phyloP scores from a whole-genome alignment of 1,140 invertebrate genomes.

The Acromyrmex charruanus region DNA sequence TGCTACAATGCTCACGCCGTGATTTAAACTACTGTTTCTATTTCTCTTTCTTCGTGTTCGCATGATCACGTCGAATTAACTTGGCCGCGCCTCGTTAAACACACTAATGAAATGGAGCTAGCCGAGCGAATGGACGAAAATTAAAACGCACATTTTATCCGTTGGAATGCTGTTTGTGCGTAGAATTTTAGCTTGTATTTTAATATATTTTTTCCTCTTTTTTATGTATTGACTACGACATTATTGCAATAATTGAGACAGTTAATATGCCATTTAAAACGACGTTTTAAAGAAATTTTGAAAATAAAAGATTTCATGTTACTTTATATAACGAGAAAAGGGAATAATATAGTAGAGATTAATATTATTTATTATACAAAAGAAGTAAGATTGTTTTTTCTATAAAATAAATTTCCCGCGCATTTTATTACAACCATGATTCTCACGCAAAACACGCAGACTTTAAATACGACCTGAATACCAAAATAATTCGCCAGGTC shows the following conservation, averaged over 20 bases:
- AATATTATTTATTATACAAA: conserved; percentile 6
- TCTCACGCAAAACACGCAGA: neutral
- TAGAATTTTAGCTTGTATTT: neutral
- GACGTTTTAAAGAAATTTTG: neutral
- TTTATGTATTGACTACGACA: neutral
- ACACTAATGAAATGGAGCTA: conserved; percentile 10
- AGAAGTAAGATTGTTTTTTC: neutral
- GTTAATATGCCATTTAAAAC: neutral
- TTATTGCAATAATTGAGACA: neutral
- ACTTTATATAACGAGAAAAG: neutral
- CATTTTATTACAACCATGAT: conserved; percentile 5
- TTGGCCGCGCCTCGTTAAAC: neutral
- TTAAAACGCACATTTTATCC: conserved; percentile 10
- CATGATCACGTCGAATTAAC: conserved; percentile 49
- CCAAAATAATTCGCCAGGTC: neutral
- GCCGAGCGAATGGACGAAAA: neutral
- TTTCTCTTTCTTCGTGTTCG: conserved; percentile 1
- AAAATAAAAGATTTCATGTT: neutral
- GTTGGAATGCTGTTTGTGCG: neutral
- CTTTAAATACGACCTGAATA: conserved; percentile 35
- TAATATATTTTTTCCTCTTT: neutral
- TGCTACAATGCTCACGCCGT: conserved; percentile 22
- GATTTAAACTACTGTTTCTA: conserved; percentile 34
- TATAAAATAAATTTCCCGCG: neutral
- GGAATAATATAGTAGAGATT: neutral